Conservation (phyloP, 2,113 vertebrate species). For the Himantopus leucocephalus region DNA sequence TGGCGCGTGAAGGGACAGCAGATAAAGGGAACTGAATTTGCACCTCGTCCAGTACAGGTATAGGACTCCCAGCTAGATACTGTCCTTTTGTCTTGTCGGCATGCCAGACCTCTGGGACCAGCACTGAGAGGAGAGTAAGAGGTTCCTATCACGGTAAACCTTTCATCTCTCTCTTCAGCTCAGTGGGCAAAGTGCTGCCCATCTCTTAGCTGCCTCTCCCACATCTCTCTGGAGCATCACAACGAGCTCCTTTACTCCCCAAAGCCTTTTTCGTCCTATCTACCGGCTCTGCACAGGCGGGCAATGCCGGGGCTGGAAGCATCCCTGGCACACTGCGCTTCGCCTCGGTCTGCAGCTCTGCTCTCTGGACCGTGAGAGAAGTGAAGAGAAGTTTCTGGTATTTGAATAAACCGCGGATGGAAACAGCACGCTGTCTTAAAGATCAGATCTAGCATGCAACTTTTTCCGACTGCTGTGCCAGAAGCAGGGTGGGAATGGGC, state of each 20-base stretch:
- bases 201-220: neutral
- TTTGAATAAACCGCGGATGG: neutral
- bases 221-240: neutral
- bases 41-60: accelerated
- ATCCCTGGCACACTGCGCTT: neutral
- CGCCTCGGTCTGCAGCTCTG: accelerated
- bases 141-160: neutral
- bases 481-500: neutral
- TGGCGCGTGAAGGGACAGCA: neutral
- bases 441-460: neutral
- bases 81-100: neutral
- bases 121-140: neutral
- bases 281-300: neutral
- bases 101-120: neutral
- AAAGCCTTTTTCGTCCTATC: neutral
- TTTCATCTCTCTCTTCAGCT: neutral
- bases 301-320: neutral
- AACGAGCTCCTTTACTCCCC: neutral
- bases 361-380: neutral
- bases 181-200: neutral
- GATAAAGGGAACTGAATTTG: neutral
- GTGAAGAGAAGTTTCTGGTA: neutral
- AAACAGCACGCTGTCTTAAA: neutral
- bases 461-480: neutral
- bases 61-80: neutral